These are phyloP conservation scores for Odobenus rosmarus DNA, from an alignment of 2,113 vertebrate genomes.

Conservation along the genomic window DNA sequence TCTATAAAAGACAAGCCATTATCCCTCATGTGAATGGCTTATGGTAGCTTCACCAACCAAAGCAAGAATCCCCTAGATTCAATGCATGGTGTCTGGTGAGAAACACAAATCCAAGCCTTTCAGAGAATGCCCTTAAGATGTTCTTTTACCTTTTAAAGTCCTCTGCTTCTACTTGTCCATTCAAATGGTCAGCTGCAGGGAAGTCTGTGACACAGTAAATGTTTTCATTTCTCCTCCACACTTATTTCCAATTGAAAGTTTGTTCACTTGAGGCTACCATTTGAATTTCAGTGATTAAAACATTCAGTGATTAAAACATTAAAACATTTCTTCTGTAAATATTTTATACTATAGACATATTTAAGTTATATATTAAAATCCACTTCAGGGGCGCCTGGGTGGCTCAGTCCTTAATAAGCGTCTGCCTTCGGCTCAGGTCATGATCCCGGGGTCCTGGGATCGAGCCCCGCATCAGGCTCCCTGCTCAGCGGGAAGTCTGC, in stretches of 20 bases:
- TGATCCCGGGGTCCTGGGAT: neutral
- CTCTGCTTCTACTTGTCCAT: neutral
- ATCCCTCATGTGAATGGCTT: neutral
- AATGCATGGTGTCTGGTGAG: neutral
- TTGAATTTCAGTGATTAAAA: slow-evolving; percentile 19
- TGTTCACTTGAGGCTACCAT: neutral
- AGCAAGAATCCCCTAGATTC: neutral
- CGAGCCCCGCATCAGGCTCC: neutral
- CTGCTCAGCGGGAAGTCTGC: neutral
- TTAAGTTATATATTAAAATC: neutral
- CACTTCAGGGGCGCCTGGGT: neutral
- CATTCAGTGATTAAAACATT: neutral
- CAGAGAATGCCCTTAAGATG: neutral
- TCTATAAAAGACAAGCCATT: neutral
- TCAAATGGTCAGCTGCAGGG: neutral
- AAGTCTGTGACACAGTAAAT: neutral
- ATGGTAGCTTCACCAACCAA: neutral
- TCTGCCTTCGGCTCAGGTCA: neutral
- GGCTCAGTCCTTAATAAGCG: neutral
- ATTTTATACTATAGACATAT: neutral
- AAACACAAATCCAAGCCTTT: neutral
- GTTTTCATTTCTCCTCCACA: slow-evolving; percentile 19
- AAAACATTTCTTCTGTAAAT: neutral
- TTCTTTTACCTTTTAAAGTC: slow-evolving; percentile 10
- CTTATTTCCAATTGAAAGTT: slow-evolving; percentile 4